These are phyloP conservation scores for Microtus montanus DNA, from an alignment of 2,113 vertebrate species.

Conservation along the genomic window DNA sequence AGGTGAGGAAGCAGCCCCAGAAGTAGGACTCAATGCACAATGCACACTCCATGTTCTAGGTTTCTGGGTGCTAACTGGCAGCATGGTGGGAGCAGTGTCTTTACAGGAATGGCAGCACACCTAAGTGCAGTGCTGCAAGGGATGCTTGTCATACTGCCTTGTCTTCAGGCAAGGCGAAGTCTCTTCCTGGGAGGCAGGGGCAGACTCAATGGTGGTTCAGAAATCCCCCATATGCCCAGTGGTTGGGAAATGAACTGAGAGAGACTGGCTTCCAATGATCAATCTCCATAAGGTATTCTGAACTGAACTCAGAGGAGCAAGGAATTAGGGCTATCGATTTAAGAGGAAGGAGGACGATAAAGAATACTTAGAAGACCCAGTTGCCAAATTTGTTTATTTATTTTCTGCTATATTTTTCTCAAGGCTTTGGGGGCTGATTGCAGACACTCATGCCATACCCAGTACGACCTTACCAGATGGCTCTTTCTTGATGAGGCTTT, in stretches of 20 bases:
- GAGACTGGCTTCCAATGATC: background rate
- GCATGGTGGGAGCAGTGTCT: background rate
- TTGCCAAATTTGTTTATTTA: background rate
- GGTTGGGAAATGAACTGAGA: background rate
- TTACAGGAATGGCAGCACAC: background rate
- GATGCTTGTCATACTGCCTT: background rate
- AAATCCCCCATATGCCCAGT: background rate
- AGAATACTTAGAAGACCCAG: background rate
- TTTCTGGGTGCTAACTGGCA: background rate
- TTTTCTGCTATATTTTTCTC: background rate
- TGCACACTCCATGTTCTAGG: background rate
- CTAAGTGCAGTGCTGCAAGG: background rate
- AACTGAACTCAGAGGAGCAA: background rate
- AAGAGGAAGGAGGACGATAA: background rate
- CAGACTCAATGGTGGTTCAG: background rate
- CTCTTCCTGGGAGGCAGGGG: background rate
- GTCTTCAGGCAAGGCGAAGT: background rate
- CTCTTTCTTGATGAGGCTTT: conserved; percentile 63
- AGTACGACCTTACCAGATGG: conserved; percentile 58
- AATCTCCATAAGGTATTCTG: background rate
- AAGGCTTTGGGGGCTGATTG: conserved; percentile 15
- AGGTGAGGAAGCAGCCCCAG: background rate
- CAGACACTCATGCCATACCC: conserved; percentile 14
- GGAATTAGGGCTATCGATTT: background rate
- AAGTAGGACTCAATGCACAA: background rate